These are phyloP conservation scores for Drosophila takahashii DNA, from an alignment of 1,140 invertebrate species.

Conservation along the genomic window DNA sequence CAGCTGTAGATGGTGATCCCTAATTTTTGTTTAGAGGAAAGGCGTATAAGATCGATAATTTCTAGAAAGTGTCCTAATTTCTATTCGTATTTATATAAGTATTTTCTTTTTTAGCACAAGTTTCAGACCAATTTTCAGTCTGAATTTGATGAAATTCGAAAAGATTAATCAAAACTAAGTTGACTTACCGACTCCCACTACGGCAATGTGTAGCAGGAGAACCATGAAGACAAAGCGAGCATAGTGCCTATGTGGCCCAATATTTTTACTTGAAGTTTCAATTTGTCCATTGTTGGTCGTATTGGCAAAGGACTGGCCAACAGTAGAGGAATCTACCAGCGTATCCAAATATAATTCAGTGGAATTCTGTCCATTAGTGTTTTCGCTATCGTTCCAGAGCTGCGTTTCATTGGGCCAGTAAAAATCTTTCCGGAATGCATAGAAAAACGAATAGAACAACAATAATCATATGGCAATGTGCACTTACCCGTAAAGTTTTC, in stretches of 20 bases:
- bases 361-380: slow-evolving; percentile 8
- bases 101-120: too few species aligned
- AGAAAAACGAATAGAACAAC: slow-evolving; percentile 1
- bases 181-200: slow-evolving; percentile 50
- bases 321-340: not conserved
- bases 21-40: not conserved
- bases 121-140: too few species aligned
- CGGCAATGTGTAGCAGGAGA: slow-evolving; percentile 50
- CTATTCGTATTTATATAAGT: too few species aligned
- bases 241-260: slow-evolving; percentile 10
- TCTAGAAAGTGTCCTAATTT: too few species aligned
- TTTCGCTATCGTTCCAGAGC: slow-evolving; percentile 34
- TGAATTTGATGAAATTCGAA: too few species aligned
- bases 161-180: not conserved
- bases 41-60: too few species aligned
- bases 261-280: slow-evolving; percentile 3
- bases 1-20: slow-evolving; percentile 58
- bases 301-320: not conserved
- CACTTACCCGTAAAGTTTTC: slow-evolving; percentile 13
- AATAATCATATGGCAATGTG: not conserved
- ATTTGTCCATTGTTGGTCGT: not conserved
- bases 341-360: not conserved
- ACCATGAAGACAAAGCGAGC: slow-evolving; percentile 38
- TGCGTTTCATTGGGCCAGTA: slow-evolving; percentile 51
- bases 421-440: slow-evolving; percentile 18